Evolutionary conservation across 1,140 invertebrate genomes (phyloP).

Genomic region (Drosophila dunni): DNA sequence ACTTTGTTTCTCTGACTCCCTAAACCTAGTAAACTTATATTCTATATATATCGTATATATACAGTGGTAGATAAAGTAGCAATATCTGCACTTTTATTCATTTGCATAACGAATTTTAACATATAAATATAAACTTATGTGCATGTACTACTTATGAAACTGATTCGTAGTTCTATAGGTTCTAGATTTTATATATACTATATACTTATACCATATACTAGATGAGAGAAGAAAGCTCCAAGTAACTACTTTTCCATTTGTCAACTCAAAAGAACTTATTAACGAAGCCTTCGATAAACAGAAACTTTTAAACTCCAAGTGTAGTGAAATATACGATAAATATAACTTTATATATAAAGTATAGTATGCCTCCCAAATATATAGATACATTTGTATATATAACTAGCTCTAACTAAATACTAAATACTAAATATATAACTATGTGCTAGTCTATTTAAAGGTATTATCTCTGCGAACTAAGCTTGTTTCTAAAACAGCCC

Average conservation of each 20-base stretch:
- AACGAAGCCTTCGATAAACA: constrained; percentile 79
- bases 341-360: constrained; percentile 42
- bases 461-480: constrained; percentile 62
- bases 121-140: constrained; percentile 24
- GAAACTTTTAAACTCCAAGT: constrained; percentile 77
- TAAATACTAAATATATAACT: constrained; percentile 36
- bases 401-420: constrained; percentile 51
- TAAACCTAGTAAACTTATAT: constrained; percentile 23
- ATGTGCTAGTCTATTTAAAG: constrained; percentile 73
- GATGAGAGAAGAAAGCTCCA: constrained; percentile 49
- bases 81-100: constrained; percentile 70
- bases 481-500: constrained; percentile 73
- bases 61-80: constrained; percentile 45
- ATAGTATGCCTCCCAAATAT: constrained; percentile 34
- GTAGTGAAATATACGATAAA: constrained; percentile 62
- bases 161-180: constrained; percentile 35
- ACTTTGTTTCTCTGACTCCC: constrained; percentile 59
- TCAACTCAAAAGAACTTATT: constrained; percentile 84
- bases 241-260: constrained; percentile 77
- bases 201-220: constrained; percentile 11
- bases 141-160: constrained; percentile 26
- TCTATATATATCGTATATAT: constrained; percentile 24
- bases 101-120: constrained; percentile 77
- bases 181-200: constrained; percentile 31
- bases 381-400: constrained; percentile 78